Evolutionary conservation across 2,888 invertebrate species (phyloP).

Genomic region (Tetragonisca angustula): DNA sequence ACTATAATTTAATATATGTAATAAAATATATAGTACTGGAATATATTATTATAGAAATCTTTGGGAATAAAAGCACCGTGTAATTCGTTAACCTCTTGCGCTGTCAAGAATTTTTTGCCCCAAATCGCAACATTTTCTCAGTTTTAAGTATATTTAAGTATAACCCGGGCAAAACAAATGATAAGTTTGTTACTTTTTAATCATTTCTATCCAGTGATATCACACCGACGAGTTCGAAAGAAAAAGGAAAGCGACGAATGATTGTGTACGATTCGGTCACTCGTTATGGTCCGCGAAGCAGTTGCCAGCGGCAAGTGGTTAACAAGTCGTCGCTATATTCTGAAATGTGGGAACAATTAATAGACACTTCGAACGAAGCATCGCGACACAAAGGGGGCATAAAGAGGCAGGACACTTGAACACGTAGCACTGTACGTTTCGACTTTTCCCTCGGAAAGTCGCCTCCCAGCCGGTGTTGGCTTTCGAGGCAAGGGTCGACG

Average conservation of each 20-base stretch:
- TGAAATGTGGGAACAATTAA: not conserved
- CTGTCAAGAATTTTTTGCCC: too few relatives aligned
- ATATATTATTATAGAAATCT: not conserved
- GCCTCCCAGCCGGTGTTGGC: not conserved
- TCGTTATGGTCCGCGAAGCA: too few relatives aligned
- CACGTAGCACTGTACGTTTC: not conserved
- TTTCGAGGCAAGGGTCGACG: constrained; percentile 6
- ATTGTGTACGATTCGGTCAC: too few relatives aligned
- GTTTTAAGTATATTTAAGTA: too few relatives aligned
- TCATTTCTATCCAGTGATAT: too few relatives aligned
- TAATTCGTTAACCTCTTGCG: too few relatives aligned
- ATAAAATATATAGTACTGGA: not conserved
- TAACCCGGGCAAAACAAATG: too few relatives aligned
- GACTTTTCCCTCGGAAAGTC: constrained; percentile 3
- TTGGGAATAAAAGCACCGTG: not conserved
- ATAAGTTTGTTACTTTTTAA: too few relatives aligned
- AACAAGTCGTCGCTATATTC: not conserved
- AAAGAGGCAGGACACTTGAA: not conserved
- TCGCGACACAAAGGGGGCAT: not conserved
- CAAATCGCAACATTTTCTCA: too few relatives aligned
- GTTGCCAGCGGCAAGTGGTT: too few relatives aligned
- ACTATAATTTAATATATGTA: not conserved
- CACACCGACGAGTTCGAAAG: too few relatives aligned
- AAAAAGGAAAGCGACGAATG: too few relatives aligned
- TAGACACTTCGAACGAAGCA: not conserved